Conservation (phyloP, 2,113 vertebrate species). For the Corythaixoides concolor region DNA sequence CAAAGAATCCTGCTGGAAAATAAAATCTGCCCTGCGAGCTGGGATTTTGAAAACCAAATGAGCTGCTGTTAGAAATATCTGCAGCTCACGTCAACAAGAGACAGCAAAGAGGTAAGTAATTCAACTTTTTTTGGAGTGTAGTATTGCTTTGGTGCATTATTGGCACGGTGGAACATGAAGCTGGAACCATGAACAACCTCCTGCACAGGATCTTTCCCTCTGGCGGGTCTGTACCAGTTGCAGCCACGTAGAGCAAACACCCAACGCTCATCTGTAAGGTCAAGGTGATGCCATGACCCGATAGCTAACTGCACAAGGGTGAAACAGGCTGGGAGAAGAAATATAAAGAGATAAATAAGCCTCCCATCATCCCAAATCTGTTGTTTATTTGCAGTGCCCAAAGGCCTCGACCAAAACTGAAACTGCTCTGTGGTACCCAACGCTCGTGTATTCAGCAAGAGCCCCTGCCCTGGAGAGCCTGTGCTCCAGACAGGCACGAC, state of each 20-base stretch:
- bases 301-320: not conserved
- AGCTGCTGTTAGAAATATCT: not conserved
- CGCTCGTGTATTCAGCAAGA: not conserved
- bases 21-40: not conserved
- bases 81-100: not conserved
- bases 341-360: not conserved
- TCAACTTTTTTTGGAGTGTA: rapidly evolving
- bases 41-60: not conserved
- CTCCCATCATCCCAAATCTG: not conserved
- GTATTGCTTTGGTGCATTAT: not conserved
- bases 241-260: not conserved
- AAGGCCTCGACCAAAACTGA: not conserved
- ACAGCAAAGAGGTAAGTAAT: not conserved
- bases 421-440: not conserved
- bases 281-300: not conserved
- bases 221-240: not conserved
- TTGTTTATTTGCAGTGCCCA: not conserved
- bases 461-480: conserved; percentile 35
- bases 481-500: conserved; percentile 42
- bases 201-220: not conserved
- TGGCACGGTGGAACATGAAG: rapidly evolving
- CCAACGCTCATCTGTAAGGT: rapidly evolving
- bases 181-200: not conserved
- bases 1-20: not conserved
- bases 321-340: not conserved